Evolutionary conservation across 2,113 vertebrate genomes (phyloP).

Genomic region (Phylloscopus whistleri): DNA sequence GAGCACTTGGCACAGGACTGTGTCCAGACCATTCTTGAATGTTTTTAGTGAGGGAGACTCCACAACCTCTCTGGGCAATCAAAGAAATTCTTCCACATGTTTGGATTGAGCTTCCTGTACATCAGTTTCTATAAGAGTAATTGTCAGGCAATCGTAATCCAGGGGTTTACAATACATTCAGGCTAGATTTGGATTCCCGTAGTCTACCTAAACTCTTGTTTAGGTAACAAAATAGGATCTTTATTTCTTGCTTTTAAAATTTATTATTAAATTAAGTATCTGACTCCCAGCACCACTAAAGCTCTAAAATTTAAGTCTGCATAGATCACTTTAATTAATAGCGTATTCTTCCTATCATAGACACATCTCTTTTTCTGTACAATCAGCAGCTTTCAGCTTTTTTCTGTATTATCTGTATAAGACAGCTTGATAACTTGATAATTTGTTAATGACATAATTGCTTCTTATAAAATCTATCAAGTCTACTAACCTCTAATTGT

Average conservation of each 20-base stretch:
- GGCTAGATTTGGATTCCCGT: not conserved
- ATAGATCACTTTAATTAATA: conserved; percentile 34
- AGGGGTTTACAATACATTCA: not conserved
- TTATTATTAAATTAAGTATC: not conserved
- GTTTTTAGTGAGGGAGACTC: not conserved
- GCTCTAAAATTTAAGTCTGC: conserved; percentile 16
- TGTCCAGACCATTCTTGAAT: not conserved
- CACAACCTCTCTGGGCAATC: not conserved
- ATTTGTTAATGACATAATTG: conserved; percentile 72
- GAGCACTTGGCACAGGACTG: not conserved
- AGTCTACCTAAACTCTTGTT: not conserved
- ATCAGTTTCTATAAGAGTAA: not conserved
- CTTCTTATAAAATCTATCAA: conserved; percentile 54
- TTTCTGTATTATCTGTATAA: conserved; percentile 27
- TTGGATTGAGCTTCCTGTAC: not conserved
- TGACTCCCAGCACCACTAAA: not conserved
- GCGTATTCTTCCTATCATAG: not conserved
- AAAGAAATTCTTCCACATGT: not conserved
- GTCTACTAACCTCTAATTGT: conserved; percentile 52
- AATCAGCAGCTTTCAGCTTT: conserved; percentile 26
- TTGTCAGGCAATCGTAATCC: not conserved
- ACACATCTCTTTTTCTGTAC: conserved; percentile 13
- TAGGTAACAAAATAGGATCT: not conserved
- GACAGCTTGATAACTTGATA: conserved; percentile 57
- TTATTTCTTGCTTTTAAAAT: not conserved